phyloP scores from a whole-genome alignment of 1,140 invertebrate species.

The Steinernema feltiae region DNA sequence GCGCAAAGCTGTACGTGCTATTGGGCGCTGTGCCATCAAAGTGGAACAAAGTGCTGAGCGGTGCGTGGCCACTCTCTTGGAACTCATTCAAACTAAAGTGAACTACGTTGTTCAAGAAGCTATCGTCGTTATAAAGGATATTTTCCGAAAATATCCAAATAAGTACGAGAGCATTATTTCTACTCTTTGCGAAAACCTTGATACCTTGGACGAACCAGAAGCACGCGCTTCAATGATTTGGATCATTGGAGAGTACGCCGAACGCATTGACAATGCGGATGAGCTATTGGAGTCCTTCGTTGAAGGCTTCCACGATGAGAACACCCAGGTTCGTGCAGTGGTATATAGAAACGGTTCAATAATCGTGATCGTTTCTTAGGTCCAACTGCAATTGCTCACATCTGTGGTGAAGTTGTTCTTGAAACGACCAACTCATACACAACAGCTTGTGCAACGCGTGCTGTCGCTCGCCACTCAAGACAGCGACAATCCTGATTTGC shows the following conservation, averaged over 20 bases:
- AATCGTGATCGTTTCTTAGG: conserved; percentile 58
- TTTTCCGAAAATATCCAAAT: conserved; percentile 98
- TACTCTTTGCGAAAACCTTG: conserved; percentile 95
- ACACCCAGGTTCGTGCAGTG: conserved; percentile 69
- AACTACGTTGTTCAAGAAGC: conserved; percentile 99
- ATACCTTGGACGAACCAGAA: conserved; percentile 97
- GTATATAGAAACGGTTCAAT: conserved; percentile 10
- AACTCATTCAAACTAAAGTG: conserved; percentile 97
- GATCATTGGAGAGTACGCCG: conserved; percentile 98
- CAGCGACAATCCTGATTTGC: conserved; percentile 96
- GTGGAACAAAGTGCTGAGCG: conserved; percentile 96
- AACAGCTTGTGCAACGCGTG: conserved; percentile 84
- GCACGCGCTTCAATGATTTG: conserved; percentile 99
- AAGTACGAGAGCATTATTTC: conserved; percentile 99
- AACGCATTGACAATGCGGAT: conserved; percentile 98
- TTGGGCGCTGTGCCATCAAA: conserved; percentile 98
- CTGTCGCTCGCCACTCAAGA: conserved; percentile 65
- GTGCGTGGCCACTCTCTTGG: conserved; percentile 94
- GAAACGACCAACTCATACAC: conserved; percentile 93
- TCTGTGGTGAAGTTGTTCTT: conserved; percentile 97
- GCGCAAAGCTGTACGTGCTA: conserved; percentile 93
- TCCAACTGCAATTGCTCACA: conserved; percentile 89
- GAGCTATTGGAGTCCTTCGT: conserved; percentile 95
- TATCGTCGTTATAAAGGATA: conserved; percentile 99
- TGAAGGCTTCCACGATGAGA: conserved; percentile 99